phyloP scores from a whole-genome alignment of 37 sponge, comb jelly and placozoan genomes.

The Beroe forskalii region DNA sequence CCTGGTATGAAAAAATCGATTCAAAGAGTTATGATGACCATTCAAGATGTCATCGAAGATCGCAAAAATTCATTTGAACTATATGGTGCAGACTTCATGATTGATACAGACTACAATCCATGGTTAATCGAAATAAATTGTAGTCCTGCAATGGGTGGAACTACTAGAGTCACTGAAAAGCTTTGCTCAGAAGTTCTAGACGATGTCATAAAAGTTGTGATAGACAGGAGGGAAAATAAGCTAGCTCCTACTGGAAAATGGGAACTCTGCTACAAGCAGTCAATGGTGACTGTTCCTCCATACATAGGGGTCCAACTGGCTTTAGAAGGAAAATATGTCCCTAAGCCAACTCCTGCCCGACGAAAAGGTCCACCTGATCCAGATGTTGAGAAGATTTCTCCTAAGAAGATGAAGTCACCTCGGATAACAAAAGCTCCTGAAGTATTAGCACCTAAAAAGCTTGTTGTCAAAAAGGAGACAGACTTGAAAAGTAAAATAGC shows the following conservation, averaged over 20 bases:
- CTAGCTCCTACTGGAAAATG: constrained; percentile 47
- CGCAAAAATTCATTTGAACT: constrained; percentile 88
- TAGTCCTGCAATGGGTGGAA: constrained; percentile 87
- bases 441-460: neutral
- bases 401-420: constrained; percentile 50
- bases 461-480: neutral
- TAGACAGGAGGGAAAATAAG: neutral
- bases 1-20: constrained; percentile 89
- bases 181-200: constrained; percentile 88
- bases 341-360: constrained; percentile 22
- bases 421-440: neutral
- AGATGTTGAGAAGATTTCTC: neutral
- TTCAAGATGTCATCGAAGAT: constrained; percentile 78
- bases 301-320: constrained; percentile 78
- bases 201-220: constrained; percentile 69
- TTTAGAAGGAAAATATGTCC: constrained; percentile 71
- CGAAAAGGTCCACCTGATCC: constrained; percentile 1
- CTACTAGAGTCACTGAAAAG: constrained; percentile 79
- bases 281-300: constrained; percentile 70
- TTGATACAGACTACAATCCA: constrained; percentile 78
- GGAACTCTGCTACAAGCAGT: constrained; percentile 67
- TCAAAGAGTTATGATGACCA: constrained; percentile 73
- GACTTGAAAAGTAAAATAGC: constrained; percentile 11
- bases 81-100: constrained; percentile 97
- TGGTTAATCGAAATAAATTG: constrained; percentile 98